phyloP scores from a whole-genome alignment of 2,888 invertebrate species.

The Digitonthophagus gazella region DNA sequence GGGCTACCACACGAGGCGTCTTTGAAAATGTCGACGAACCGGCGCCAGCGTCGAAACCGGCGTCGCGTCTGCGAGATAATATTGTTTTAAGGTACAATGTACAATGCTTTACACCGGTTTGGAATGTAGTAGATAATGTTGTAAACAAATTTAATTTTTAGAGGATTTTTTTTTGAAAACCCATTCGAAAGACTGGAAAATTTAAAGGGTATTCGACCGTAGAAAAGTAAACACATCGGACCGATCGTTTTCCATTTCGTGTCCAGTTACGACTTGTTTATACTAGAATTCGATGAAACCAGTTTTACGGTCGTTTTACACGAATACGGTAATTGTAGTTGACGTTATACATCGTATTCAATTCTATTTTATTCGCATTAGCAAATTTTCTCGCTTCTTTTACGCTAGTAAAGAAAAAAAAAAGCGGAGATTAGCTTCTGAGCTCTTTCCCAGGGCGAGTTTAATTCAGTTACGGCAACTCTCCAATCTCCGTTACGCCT shows the following conservation, averaged over 20 bases:
- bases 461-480: background rate
- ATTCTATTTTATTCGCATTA: background rate
- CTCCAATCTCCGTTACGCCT: background rate
- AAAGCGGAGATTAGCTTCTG: background rate
- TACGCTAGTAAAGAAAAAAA: background rate
- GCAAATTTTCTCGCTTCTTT: background rate
- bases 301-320: slow-evolving; percentile 4
- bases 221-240: background rate
- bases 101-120: background rate
- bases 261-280: slow-evolving; percentile 12
- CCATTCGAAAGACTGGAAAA: background rate
- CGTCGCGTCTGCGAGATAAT: background rate
- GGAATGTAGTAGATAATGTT: too few species aligned
- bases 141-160: too few species aligned
- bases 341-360: background rate
- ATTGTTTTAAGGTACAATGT: background rate
- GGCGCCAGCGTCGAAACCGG: background rate
- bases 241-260: slow-evolving; percentile 2
- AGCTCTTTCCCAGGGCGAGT: background rate
- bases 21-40: background rate
- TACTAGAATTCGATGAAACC: slow-evolving; percentile 15
- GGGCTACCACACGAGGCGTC: background rate
- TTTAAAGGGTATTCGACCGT: background rate
- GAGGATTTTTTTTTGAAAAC: background rate
- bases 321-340: background rate